Evolutionary conservation across 2,888 invertebrate species (phyloP), one percentile per base, ranked within the genome.

Genomic region (Eupithecia tripunctaria): DNA sequence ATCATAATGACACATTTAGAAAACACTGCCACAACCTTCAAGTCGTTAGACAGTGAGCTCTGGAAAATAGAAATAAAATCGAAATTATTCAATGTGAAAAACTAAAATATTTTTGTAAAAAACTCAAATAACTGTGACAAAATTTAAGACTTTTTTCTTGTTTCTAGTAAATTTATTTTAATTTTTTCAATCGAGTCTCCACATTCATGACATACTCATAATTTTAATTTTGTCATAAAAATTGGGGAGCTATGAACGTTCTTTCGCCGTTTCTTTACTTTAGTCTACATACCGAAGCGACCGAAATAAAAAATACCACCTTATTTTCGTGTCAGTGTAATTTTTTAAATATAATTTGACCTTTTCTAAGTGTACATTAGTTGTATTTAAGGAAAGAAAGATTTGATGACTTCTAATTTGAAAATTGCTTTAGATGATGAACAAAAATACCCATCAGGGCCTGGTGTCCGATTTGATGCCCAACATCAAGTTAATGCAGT

Each of bases 391-490:
- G n/a, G n/a, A n/a, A n/a, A n/a, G n/a, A n/a, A n/a, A n/a, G n/a
- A n/a, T n/a, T n/a, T n/a, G n/a, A n/a, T n/a, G n/a, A n/a, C n/a
- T n/a, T n/a, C n/a, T n/a, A 47, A 47, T 21, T 10, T 21, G 0
- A 47, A 59, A 47, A 25, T 47, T 64, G 27, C 38, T 15, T 86
- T 83, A 94, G 95, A 94, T 95, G 95, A 92, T 94, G 91, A 88
- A 83, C 74, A 94, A 92, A 84, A 84, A 85, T 79, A 94, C 93
- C 80, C 81, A 89, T 29, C 91, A 90, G 85, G 97, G 97, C 89
- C 96, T 98, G 68, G 97, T 97, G 93, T 96, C 97, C 87, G 98
- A 98, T 88, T 94, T 98, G 83, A 96, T 97, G 96, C 97, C 97
- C 62, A 97, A 97, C 85, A 97, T 98, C 83, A 95, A 96, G 81